Evolutionary conservation across 2,113 vertebrate species (phyloP).

Genomic region (Coptodon bakossiorum): DNA sequence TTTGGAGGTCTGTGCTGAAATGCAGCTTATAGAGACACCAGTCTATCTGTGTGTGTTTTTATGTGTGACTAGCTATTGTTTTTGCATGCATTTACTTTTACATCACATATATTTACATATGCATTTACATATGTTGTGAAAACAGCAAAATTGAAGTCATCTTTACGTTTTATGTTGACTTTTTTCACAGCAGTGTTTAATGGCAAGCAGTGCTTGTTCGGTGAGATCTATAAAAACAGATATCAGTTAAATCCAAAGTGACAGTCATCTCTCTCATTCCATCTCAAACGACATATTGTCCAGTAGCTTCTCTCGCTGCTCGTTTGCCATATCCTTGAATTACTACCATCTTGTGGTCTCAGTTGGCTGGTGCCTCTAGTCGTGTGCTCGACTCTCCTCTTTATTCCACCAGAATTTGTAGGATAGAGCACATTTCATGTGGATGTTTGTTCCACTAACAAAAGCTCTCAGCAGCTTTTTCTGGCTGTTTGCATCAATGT

Average conservation of each 20-base stretch:
- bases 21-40: neutral
- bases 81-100: neutral
- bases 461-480: neutral
- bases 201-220: neutral
- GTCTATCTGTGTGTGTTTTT: neutral
- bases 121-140: neutral
- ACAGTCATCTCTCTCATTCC: neutral
- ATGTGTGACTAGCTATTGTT: neutral
- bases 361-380: neutral
- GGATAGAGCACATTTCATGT: neutral
- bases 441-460: neutral
- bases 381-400: neutral
- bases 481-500: neutral
- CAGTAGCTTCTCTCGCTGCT: neutral
- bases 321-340: fast-evolving
- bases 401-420: neutral
- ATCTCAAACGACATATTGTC: neutral
- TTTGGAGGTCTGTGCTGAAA: neutral
- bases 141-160: neutral
- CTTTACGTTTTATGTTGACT: neutral
- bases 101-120: neutral
- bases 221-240: neutral
- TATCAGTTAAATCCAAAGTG: neutral
- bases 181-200: neutral
- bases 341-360: neutral